phyloP scores from a whole-genome alignment of 2,888 invertebrate species.

The Rapana venosa region DNA sequence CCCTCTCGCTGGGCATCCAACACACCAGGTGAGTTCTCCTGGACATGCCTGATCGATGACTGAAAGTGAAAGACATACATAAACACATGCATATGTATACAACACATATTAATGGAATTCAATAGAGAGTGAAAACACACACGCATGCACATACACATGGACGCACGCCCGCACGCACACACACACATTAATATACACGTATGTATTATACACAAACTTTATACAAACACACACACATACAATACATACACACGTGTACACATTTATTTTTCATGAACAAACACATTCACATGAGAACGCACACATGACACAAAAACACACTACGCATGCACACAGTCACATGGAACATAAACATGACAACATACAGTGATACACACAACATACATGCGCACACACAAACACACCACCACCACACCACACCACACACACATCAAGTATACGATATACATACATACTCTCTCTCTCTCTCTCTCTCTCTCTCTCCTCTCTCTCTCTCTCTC shows the following conservation, averaged over 20 bases:
- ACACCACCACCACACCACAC: background rate
- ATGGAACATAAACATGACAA: background rate
- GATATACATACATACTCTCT: too few species aligned
- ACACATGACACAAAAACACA: too few species aligned
- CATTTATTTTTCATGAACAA: background rate
- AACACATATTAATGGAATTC: too few species aligned
- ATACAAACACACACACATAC: background rate
- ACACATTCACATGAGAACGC: too few species aligned
- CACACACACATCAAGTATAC: too few species aligned
- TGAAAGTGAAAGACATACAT: background rate
- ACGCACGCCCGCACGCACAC: too few species aligned
- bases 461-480: too few species aligned
- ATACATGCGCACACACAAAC: background rate
- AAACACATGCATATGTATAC: too few species aligned
- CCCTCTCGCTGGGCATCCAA: background rate
- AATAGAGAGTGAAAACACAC: too few species aligned
- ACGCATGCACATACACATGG: too few species aligned
- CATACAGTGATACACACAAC: background rate
- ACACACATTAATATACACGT: background rate
- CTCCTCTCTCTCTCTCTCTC: too few species aligned
- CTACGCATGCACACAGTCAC: too few species aligned
- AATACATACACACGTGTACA: background rate
- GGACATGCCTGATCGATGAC: background rate
- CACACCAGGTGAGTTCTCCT: background rate
- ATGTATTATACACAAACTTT: background rate